phyloP scores from a whole-genome alignment of 2,797 vertebrate genomes.

The Pseudochirops corinnae region DNA sequence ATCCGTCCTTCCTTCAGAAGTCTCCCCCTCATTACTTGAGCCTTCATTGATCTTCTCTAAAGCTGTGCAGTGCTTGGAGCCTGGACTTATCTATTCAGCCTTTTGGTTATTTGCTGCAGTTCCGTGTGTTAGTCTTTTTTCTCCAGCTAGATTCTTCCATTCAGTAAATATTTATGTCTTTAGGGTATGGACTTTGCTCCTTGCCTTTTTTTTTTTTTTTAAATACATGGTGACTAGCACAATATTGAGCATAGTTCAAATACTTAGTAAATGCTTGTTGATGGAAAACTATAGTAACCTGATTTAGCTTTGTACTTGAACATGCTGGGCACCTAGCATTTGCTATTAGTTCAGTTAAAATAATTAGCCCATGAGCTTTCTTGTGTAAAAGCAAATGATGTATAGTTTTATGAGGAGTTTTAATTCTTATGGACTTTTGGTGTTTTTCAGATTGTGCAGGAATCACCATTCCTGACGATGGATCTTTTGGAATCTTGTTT shows the following conservation, averaged over 20 bases:
- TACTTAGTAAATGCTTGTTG: not conserved
- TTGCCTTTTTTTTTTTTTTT: slow-evolving; percentile 6
- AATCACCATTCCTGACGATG: slow-evolving; percentile 99
- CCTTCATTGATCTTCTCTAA: slow-evolving; percentile 43
- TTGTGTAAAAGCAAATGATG: slow-evolving; percentile 34
- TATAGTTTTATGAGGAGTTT: slow-evolving; percentile 37
- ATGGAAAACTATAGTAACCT: slow-evolving; percentile 29
- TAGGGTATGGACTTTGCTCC: slow-evolving; percentile 28
- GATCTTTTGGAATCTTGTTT: slow-evolving; percentile 99
- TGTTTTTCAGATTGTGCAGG: slow-evolving; percentile 95
- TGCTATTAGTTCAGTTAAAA: slow-evolving; percentile 57
- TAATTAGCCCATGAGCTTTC: slow-evolving; percentile 17
- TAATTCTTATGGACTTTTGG: slow-evolving; percentile 67
- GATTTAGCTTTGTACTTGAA: slow-evolving; percentile 45
- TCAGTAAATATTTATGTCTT: not conserved
- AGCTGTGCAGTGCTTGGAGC: slow-evolving; percentile 24
- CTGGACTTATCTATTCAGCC: slow-evolving; percentile 38
- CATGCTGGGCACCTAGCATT: not conserved
- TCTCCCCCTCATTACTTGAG: slow-evolving; percentile 21
- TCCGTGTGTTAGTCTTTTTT: slow-evolving; percentile 50
- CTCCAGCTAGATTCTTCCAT: not conserved
- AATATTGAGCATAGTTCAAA: slow-evolving; percentile 26
- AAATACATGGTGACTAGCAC: slow-evolving; percentile 12
- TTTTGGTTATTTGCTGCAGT: slow-evolving; percentile 42
- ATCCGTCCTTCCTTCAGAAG: not conserved